Percentiles rank a stretch among this genome's conserved stretches.
Evolutionary conservation across 1,140 invertebrate genomes (phyloP).

Genomic region (Scaptodrosophila lebanonensis): DNA sequence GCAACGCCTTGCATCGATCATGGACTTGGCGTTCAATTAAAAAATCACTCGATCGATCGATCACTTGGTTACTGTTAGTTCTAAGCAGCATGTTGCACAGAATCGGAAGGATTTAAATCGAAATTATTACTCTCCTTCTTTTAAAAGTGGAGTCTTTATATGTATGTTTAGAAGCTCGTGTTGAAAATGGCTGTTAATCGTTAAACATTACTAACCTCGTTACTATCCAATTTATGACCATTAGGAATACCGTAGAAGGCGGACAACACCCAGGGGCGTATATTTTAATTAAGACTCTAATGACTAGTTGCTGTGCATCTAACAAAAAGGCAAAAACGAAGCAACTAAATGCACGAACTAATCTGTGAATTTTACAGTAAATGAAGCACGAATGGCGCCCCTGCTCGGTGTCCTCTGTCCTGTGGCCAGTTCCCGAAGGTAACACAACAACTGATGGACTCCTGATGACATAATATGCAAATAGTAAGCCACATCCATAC

Average conservation of each 20-base stretch:
- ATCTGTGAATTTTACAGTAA: conserved; percentile 63
- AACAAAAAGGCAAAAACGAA: conserved; percentile 13
- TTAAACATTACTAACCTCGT: conserved; percentile 59
- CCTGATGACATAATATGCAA: conserved; percentile 74
- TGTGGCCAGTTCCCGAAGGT: conserved; percentile 55
- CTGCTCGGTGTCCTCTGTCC: conserved; percentile 14
- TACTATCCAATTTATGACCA: conserved; percentile 53
- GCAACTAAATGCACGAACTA: conserved; percentile 26
- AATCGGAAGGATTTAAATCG: too few relatives aligned
- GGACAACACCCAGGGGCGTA: conserved; percentile 14
- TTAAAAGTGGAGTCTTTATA: too few relatives aligned
- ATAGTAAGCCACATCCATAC: conserved; percentile 36
- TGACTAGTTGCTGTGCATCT: conserved; percentile 38
- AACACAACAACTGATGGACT: conserved; percentile 65
- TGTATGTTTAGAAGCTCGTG: too few relatives aligned
- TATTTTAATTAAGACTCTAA: conserved; percentile 51
- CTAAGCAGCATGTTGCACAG: too few relatives aligned
- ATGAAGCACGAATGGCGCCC: conserved; percentile 13
- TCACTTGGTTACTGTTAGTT: conserved; percentile 1
- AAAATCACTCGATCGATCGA: conserved; percentile 19
- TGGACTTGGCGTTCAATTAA: background rate
- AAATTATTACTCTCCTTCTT: too few relatives aligned
- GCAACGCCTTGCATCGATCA: conserved; percentile 21
- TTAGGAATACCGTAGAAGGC: conserved; percentile 9
- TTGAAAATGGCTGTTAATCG: too few relatives aligned